phyloP scores from a whole-genome alignment of 1,140 invertebrate species.

The Thaumetopoea pityocampa region DNA sequence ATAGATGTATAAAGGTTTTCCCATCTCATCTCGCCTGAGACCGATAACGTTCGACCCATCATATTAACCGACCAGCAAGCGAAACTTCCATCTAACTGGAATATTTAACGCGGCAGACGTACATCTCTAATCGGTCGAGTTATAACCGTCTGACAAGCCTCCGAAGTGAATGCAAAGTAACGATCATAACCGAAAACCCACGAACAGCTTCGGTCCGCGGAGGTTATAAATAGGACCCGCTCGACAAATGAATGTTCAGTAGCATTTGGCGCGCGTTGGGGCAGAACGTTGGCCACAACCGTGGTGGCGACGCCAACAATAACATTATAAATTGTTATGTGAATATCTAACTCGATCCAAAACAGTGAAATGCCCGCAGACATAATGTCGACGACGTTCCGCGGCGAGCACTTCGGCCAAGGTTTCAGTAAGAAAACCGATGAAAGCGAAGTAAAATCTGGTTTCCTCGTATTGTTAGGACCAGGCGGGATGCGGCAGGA shows the following conservation, averaged over 20 bases:
- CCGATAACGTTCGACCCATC: conserved; percentile 21
- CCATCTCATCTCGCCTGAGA: conserved; percentile 21
- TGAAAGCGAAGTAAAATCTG: conserved; percentile 80
- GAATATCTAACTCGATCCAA: conserved; percentile 25
- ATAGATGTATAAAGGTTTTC: too few relatives aligned
- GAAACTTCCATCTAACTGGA: background rate
- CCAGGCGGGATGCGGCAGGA: conserved; percentile 77
- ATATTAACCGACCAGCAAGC: conserved; percentile 6
- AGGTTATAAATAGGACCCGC: conserved; percentile 33
- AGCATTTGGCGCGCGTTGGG: conserved; percentile 4
- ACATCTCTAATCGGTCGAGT: conserved; percentile 10
- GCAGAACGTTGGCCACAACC: conserved; percentile 7
- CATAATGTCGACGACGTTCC: conserved; percentile 48
- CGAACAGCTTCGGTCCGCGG: conserved; percentile 25
- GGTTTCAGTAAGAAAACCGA: conserved; percentile 59
- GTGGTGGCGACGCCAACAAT: conserved; percentile 12
- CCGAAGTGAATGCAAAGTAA: conserved; percentile 36
- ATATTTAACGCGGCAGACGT: conserved; percentile 1
- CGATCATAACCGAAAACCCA: conserved; percentile 29
- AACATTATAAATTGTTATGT: conserved; percentile 23
- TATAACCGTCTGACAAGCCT: conserved; percentile 21
- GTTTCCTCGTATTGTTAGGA: conserved; percentile 78
- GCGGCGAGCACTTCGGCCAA: conserved; percentile 41
- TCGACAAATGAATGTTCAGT: conserved; percentile 28
- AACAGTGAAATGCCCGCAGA: conserved; percentile 63